Base-by-base conservation (phyloP, 2,113 vertebrate species). In the Deroptyus accipitrinus region DNA sequence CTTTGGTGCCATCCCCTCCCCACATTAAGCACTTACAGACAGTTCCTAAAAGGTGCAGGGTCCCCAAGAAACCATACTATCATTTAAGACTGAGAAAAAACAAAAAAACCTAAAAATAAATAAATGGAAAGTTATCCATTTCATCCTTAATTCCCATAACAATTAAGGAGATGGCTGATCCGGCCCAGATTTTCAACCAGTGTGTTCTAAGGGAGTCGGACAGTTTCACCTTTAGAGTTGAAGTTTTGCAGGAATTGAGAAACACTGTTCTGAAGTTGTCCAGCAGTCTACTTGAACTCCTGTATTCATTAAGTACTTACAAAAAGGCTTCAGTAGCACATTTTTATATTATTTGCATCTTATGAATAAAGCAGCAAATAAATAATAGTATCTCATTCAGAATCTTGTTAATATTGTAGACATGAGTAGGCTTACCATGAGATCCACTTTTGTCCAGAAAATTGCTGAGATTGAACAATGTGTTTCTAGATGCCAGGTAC, bases 401-500 rank as follows among this genome's bases (percentile, higher is more conserved):
- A 70, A 92, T 86, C 76, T 90, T 57, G 37, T 77, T 57, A 76
- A 69, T 41, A 75, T 74, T 44, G 84, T 17, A 92, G 19, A 84
- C 42, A 57, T 31, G 44, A 88, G 8, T 25, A 88, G 48, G 89
- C 98, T 98, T 97, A 99, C 99, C 99, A 98, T 99, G 99, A 94
- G 99, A 98, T 93, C 99, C 99, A 97, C 99, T 99, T 98, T 99
- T 99, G 97, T 99, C 99, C 99, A 99, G 98, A 98, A 99, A 99
- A 97, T 99, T 99, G 98, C 99, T 99, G 98, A 99, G 99, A 97
- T 99, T 99, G 98, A 99, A 99, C 93, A 99, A 97, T 83, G 99
- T 99, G 96, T 99, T 99, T 98, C 99, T 99, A 97, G 99, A 99
- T 87, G 99, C 99, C 98, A 99, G 97, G 98, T 99, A 99, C 94